phyloP scores from a whole-genome alignment of 1,140 invertebrate genomes.

The Drosophila orena region DNA sequence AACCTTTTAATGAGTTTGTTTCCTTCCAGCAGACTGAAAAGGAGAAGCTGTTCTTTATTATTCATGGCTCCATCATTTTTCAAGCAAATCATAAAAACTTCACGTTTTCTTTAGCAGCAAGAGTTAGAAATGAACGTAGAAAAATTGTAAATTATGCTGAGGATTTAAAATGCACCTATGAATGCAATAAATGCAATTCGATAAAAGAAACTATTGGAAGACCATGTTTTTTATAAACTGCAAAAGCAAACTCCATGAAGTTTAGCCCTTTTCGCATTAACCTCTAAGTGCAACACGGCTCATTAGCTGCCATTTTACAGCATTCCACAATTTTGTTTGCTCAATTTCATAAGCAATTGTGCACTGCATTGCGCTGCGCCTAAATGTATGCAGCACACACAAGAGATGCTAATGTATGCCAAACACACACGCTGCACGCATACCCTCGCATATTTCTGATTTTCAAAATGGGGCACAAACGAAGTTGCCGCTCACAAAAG shows the following conservation, averaged over 20 bases:
- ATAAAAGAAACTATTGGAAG: not conserved
- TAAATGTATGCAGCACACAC: conserved; percentile 62
- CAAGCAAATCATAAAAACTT: conserved; percentile 10
- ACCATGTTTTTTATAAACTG: not conserved
- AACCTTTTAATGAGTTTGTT: conserved; percentile 51
- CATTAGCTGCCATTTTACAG: conserved; percentile 71
- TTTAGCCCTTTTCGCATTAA: conserved; percentile 10
- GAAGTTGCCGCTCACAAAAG: conserved; percentile 70
- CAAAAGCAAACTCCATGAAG: not conserved
- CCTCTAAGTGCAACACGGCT: conserved; percentile 38
- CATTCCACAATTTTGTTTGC: conserved; percentile 72
- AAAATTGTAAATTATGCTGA: not conserved
- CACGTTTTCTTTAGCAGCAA: not conserved
- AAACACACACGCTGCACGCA: conserved; percentile 24
- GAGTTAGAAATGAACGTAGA: not conserved
- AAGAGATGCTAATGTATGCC: conserved; percentile 69
- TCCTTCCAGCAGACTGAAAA: conserved; percentile 11
- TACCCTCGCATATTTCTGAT: conserved; percentile 57
- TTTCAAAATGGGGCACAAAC: conserved; percentile 76
- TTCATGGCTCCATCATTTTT: conserved; percentile 39
- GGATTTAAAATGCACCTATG: not conserved
- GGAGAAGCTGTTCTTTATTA: conserved; percentile 5
- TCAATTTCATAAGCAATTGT: conserved; percentile 82
- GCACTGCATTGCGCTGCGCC: conserved; percentile 49
- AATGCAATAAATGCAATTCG: not conserved